These are phyloP conservation scores for Desmophyllum pertusum DNA, from an alignment of 92 coral and sea anemone species.

Conservation along the genomic window DNA sequence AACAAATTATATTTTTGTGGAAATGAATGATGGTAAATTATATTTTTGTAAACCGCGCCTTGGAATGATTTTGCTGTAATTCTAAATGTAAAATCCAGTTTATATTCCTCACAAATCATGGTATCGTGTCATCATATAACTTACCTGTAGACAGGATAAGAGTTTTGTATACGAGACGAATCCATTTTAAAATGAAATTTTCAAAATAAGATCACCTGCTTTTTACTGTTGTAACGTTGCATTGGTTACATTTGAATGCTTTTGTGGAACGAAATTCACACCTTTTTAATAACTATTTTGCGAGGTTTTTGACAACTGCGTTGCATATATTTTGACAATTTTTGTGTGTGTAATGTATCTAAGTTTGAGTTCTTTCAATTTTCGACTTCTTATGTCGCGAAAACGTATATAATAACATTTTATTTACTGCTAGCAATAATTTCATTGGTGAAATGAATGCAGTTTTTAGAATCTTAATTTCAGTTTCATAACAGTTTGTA, in stretches of 20 bases:
- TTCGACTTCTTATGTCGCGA: background rate
- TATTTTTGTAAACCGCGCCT: background rate
- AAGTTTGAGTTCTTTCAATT: background rate
- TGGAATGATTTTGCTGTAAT: background rate
- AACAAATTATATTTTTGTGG: too few species aligned
- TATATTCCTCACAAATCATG: background rate
- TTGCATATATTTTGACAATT: background rate
- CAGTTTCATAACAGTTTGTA: background rate
- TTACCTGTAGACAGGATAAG: background rate
- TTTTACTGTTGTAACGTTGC: background rate
- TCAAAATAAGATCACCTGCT: background rate
- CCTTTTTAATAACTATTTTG: background rate
- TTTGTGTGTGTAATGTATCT: background rate
- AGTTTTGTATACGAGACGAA: background rate
- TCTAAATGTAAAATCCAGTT: background rate
- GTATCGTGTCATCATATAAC: background rate
- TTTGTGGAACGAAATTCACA: background rate
- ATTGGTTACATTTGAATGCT: background rate
- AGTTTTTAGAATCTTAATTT: background rate
- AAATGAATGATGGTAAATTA: too few species aligned
- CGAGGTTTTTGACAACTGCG: background rate
- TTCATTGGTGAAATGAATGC: background rate
- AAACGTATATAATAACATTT: background rate
- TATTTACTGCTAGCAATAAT: too few species aligned
- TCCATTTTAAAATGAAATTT: background rate